A percentile compares a stretch with the other conserved stretches of the same genome.
Conservation (phyloP, 2,888 invertebrate genomes). For the Anthophora plumipes region DNA sequence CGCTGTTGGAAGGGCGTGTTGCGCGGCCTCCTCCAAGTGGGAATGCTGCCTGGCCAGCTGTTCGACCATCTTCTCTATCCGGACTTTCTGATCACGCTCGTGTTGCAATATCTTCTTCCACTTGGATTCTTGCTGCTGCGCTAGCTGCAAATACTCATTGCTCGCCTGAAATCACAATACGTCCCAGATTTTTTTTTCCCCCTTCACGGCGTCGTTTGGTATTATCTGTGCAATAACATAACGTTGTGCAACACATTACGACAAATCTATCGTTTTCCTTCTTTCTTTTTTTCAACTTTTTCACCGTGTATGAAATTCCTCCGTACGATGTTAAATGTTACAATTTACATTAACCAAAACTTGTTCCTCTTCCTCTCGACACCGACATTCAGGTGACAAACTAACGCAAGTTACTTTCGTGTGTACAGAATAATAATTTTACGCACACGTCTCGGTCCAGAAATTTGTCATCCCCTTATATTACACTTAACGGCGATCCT, state of each 20-base stretch:
- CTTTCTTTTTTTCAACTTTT: no score
- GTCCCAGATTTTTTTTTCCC: constrained; percentile 48
- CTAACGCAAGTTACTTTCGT: background rate
- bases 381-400: background rate
- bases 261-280: no score
- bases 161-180: constrained; percentile 89
- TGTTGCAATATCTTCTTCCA: constrained; percentile 97
- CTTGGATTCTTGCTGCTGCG: constrained; percentile 95
- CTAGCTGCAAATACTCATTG: constrained; percentile 95
- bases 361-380: background rate
- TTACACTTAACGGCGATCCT: constrained; percentile 24
- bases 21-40: constrained; percentile 96
- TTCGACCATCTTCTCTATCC: constrained; percentile 98
- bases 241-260: background rate
- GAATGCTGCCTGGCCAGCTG: constrained; percentile 99
- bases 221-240: background rate
- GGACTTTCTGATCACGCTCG: constrained; percentile 96
- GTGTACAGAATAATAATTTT: no score
- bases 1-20: constrained; percentile 85
- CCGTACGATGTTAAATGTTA: no score
- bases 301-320: no score
- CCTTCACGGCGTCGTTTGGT: no score
- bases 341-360: no score
- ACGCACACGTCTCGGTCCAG: background rate
- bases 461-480: constrained; percentile 19